Percentiles rank a stretch among this genome's conserved stretches.
phyloP scores from a whole-genome alignment of 2,797 vertebrate genomes.

The Nannoperca obscura region DNA sequence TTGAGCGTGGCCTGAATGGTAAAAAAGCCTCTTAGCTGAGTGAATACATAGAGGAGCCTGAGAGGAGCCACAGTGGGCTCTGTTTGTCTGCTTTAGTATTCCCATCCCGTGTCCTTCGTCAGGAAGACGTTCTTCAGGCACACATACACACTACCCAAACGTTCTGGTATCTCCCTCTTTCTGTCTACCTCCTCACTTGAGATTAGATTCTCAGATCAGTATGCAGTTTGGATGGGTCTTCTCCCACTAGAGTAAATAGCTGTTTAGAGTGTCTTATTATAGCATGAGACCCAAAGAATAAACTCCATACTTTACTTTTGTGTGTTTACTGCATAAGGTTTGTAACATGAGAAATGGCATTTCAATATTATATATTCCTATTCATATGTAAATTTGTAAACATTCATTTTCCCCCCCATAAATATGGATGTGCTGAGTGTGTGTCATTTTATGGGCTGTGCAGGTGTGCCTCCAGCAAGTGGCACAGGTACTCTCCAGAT shows the following conservation, averaged over 20 bases:
- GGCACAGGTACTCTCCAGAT: constrained; percentile 97
- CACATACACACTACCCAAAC: constrained; percentile 54
- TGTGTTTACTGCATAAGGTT: constrained; percentile 45
- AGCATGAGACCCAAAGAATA: constrained; percentile 38
- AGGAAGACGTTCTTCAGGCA: constrained; percentile 76
- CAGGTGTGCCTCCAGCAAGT: constrained; percentile 92
- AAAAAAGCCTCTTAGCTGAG: constrained; percentile 83
- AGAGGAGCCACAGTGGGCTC: constrained; percentile 78
- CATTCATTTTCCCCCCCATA: constrained; percentile 12
- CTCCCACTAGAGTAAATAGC: constrained; percentile 61
- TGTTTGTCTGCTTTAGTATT: constrained; percentile 84
- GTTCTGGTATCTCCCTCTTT: constrained; percentile 70
- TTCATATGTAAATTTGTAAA: constrained; percentile 37
- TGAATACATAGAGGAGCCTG: constrained; percentile 84
- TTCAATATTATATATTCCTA: constrained; percentile 42
- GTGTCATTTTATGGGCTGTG: constrained; percentile 28
- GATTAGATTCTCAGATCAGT: constrained; percentile 74
- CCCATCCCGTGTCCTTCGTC: constrained; percentile 76
- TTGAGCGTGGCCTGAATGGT: constrained; percentile 84
- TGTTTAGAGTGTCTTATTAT: constrained; percentile 59
- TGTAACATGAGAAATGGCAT: constrained; percentile 27
- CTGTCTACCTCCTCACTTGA: constrained; percentile 60
- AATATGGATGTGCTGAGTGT: constrained; percentile 53
- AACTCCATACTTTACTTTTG: constrained; percentile 51
- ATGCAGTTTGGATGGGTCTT: constrained; percentile 69